These are phyloP conservation scores for Gymnocheta viridis DNA, from an alignment of 2,888 invertebrate genomes.

Conservation along the genomic window DNA sequence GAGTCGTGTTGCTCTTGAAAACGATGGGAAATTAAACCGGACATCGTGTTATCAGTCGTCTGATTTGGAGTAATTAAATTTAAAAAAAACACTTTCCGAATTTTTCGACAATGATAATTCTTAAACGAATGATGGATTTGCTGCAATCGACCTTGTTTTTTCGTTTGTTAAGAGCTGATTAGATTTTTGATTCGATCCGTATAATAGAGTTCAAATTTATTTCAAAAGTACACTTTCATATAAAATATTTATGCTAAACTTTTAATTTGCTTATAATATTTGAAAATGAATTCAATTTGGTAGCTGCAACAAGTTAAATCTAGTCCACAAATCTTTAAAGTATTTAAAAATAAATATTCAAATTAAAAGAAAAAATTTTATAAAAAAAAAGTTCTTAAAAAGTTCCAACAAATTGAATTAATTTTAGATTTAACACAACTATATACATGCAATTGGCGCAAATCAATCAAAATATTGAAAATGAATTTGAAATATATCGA, in stretches of 20 bases:
- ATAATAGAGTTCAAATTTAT: no score
- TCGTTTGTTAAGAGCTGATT: no score
- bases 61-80: no score
- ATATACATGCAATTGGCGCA: slow-evolving; percentile 75
- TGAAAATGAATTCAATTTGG: background rate
- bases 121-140: no score
- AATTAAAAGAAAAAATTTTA: background rate
- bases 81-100: no score
- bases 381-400: slow-evolving; percentile 13
- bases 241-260: background rate
- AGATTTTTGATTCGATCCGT: no score
- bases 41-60: no score
- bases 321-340: slow-evolving; percentile 37
- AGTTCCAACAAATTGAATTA: slow-evolving; percentile 52
- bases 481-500: slow-evolving; percentile 46
- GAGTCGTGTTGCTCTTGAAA: no score
- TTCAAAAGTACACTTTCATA: no score
- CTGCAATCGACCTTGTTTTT: no score
- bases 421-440: slow-evolving; percentile 62
- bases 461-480: slow-evolving; percentile 75
- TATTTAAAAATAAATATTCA: slow-evolving; percentile 44
- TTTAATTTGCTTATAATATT: background rate
- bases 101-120: no score
- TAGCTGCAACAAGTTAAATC: slow-evolving; percentile 17
- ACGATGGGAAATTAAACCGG: no score